A percentile compares a stretch with the other conserved stretches of the same genome.
These are phyloP conservation scores for Sigmodon hispidus DNA, from an alignment of 2,113 vertebrate genomes.

Conservation along the genomic window DNA sequence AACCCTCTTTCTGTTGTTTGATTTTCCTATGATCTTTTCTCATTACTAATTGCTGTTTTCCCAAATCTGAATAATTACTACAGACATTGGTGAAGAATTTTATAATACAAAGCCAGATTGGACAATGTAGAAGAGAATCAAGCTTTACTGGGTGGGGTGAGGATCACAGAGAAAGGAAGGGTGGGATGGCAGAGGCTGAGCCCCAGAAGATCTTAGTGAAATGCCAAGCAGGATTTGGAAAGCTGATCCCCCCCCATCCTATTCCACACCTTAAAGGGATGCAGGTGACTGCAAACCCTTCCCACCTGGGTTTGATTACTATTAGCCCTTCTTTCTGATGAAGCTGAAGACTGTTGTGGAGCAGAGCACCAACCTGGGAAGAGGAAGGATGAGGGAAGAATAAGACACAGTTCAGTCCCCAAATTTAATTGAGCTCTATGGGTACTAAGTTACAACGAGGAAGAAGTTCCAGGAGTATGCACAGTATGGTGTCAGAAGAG, in stretches of 20 bases:
- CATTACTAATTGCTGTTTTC: neutral
- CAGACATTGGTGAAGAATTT: neutral
- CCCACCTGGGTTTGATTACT: neutral
- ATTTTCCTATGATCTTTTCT: slow-evolving; percentile 29
- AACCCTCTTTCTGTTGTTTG: neutral
- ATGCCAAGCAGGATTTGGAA: neutral
- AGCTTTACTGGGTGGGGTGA: neutral
- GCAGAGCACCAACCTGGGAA: neutral
- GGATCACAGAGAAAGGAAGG: neutral
- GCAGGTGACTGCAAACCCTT: fast-evolving
- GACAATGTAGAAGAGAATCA: slow-evolving; percentile 9
- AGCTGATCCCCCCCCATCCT: neutral
- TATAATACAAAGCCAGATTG: neutral
- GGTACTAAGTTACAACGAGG: neutral
- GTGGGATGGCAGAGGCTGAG: neutral
- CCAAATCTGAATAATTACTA: neutral
- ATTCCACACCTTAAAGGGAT: fast-evolving
- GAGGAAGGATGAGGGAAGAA: neutral
- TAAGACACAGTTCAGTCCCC: neutral
- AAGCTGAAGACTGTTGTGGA: neutral
- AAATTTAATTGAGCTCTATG: neutral
- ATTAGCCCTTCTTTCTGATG: neutral
- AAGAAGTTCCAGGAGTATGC: neutral
- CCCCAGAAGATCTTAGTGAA: neutral
- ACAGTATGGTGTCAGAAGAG: neutral